phyloP scores from a whole-genome alignment of 2,113 vertebrate species.

The Nanorana parkeri region DNA sequence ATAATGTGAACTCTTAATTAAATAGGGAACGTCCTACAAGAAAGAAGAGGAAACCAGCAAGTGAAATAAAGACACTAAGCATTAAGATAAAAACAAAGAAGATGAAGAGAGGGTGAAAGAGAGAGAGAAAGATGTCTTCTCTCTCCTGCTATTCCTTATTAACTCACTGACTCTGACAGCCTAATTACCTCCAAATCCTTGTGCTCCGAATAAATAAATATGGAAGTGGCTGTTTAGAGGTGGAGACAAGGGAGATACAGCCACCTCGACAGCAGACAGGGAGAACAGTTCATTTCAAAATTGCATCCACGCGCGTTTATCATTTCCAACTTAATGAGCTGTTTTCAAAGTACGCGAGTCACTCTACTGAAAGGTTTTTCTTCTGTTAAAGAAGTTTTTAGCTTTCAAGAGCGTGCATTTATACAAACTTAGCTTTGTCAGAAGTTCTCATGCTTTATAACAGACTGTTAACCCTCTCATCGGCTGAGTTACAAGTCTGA shows the following conservation, averaged over 20 bases:
- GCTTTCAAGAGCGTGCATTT: neutral
- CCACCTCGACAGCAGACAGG: conserved; percentile 76
- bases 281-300: conserved; percentile 79
- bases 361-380: conserved; percentile 53
- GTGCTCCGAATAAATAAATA: conserved; percentile 83
- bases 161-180: conserved; percentile 81
- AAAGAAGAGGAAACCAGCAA: conserved; percentile 55
- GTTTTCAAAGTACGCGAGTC: conserved; percentile 76
- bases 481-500: neutral
- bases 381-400: conserved; percentile 26
- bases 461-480: neutral
- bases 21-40: conserved; percentile 8
- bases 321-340: conserved; percentile 76
- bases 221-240: conserved; percentile 76
- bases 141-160: conserved; percentile 78
- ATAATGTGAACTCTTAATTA: conserved; percentile 44
- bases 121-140: conserved; percentile 62
- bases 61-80: conserved; percentile 56
- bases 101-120: conserved; percentile 61
- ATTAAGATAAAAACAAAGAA: conserved; percentile 58
- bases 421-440: neutral
- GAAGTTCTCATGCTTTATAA: neutral
- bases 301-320: conserved; percentile 74
- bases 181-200: conserved; percentile 79
- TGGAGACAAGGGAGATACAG: conserved; percentile 72